A percentile compares a stretch with the other conserved stretches of the same genome.
These are phyloP conservation scores for Todiramphus chloris DNA, from an alignment of 2,113 vertebrate species.

Conservation along the genomic window DNA sequence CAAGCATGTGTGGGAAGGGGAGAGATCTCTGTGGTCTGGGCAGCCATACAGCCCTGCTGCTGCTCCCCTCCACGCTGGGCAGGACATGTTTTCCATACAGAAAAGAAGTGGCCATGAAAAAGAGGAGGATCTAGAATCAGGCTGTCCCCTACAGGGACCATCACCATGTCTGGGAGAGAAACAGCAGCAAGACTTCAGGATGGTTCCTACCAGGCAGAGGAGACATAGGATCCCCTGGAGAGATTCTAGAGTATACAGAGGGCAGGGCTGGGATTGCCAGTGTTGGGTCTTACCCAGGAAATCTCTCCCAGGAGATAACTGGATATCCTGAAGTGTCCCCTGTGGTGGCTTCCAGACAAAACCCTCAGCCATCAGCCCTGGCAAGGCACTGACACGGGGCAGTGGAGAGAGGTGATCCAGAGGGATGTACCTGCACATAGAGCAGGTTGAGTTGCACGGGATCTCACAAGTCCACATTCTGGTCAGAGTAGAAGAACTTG, in stretches of 20 bases:
- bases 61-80: background rate
- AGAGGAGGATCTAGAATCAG: background rate
- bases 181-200: background rate
- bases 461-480: too few species aligned
- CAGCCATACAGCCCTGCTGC: background rate
- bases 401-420: too few species aligned
- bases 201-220: background rate
- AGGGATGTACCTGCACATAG: too few species aligned
- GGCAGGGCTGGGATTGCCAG: background rate
- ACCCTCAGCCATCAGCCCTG: too few species aligned
- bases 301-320: background rate
- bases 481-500: too few species aligned
- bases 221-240: background rate
- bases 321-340: background rate
- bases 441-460: too few species aligned
- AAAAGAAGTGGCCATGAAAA: background rate
- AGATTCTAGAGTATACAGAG: background rate
- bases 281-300: background rate
- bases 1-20: conserved; percentile 79
- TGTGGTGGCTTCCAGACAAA: too few species aligned
- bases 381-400: too few species aligned
- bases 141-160: background rate
- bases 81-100: background rate
- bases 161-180: background rate
- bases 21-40: background rate